These are phyloP conservation scores for Gymnothorax reevesii DNA, from an alignment of 2,797 vertebrate genomes.

Conservation along the genomic window DNA sequence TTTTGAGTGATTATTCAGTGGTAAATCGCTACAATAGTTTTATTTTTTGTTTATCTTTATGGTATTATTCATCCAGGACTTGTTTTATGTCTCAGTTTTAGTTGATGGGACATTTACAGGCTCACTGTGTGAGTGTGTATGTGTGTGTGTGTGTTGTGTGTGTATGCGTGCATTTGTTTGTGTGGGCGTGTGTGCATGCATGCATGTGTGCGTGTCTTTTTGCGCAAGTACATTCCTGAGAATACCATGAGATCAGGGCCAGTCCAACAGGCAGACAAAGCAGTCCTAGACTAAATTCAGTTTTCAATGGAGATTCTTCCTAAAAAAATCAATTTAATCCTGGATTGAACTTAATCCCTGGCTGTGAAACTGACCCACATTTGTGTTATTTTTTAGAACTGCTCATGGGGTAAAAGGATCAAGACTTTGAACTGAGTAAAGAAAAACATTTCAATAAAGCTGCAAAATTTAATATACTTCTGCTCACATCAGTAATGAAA, in stretches of 20 bases:
- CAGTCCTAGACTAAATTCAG: too few relatives aligned
- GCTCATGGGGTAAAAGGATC: not conserved
- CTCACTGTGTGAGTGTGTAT: not conserved
- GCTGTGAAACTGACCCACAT: too few relatives aligned
- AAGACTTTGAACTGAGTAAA: not conserved
- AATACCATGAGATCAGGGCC: too few relatives aligned
- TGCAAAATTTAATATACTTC: not conserved
- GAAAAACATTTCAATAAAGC: not conserved
- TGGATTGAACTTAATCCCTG: too few relatives aligned
- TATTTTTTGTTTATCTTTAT: not conserved
- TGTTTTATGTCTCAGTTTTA: not conserved
- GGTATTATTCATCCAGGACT: not conserved
- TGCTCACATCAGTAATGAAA: not conserved
- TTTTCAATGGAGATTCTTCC: too few relatives aligned
- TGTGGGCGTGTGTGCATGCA: too few relatives aligned
- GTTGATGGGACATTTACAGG: not conserved
- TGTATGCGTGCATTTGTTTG: not conserved
- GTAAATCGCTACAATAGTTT: not conserved
- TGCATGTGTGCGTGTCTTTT: too few relatives aligned
- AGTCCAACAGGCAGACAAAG: too few relatives aligned
- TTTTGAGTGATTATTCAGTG: not conserved
- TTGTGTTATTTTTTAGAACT: not conserved
- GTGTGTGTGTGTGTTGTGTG: not conserved
- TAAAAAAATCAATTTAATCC: too few relatives aligned
- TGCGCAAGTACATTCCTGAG: too few relatives aligned